Evolutionary conservation across 2,888 invertebrate species (phyloP), one percentile per base, ranked within the genome.

Genomic region (Bombylius discolor): DNA sequence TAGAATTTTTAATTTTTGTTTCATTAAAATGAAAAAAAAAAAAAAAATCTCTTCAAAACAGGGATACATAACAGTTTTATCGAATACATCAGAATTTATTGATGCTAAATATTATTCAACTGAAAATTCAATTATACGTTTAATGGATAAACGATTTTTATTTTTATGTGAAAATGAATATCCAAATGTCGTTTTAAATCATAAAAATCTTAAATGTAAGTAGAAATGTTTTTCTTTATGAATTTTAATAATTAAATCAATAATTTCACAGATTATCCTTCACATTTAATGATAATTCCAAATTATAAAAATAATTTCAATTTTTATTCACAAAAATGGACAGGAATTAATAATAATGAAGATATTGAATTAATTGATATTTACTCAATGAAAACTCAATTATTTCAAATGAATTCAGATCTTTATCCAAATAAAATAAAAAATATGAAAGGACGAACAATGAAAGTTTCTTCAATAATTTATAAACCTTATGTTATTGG

Each of bases 251-350:
- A 23, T 23, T 23, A 23, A 23, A 23, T 23, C 2, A 23, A 23
- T 23, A 23, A 14, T 44, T 44, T 31, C 14, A 44, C n/a, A 51
- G 51, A 32, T 14, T 51, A 32, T 33, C 51, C 45, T 9, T 51
- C 45, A 14, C 54, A 54, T 39, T 1, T 54, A 13, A 12, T 54
- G 54, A 54, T 53, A 56, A 58, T 53, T 58, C 51, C 55, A 59
- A 56, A 58, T 51, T 57, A 12, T 44, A n/a, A 11, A 45, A 11
- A 64, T 64, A 66, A 66, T 66, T 68, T 69, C 57, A 67, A 71
- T 62, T 65, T 71, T 64, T 72, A 72, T 71, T 71, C 72, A 64
- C 72, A 72, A 64, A 70, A 70, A 66, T 72, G 67, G 66, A 66
- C 65, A 63, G 71, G 72, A 56, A 62, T 62, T 59, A 59, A 62